A percentile compares a stretch with the other conserved stretches of the same genome.
Evolutionary conservation across 2,113 vertebrate species (phyloP).

Genomic region (Hepsetus odoe): DNA sequence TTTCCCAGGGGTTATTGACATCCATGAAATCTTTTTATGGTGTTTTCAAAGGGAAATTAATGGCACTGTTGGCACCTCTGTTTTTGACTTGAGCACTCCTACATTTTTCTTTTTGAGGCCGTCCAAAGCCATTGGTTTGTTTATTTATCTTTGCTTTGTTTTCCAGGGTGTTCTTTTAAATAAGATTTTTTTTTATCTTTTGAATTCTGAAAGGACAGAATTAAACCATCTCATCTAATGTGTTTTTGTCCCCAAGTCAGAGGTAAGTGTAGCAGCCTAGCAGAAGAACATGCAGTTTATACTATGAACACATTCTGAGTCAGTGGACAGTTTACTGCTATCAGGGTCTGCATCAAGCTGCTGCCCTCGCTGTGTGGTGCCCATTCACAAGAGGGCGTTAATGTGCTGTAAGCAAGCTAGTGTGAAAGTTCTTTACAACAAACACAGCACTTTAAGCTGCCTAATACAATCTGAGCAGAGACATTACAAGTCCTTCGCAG

Average conservation of each 20-base stretch:
- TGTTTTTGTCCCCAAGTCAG: too few species aligned
- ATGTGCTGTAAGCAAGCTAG: conserved; percentile 26
- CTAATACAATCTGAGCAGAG: conserved; percentile 12
- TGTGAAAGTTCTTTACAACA: neutral
- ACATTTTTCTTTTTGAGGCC: conserved; percentile 23
- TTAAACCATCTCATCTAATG: neutral
- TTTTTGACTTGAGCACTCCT: conserved; percentile 59
- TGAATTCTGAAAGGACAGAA: too few species aligned
- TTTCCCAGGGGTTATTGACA: conserved; percentile 67
- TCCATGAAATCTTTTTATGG: conserved; percentile 78
- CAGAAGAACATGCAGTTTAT: too few species aligned
- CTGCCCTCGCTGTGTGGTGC: conserved; percentile 18
- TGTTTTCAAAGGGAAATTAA: conserved; percentile 68
- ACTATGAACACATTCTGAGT: too few species aligned
- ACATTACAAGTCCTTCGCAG: neutral
- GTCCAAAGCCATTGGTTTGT: conserved; percentile 3
- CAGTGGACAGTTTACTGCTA: neutral
- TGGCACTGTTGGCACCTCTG: conserved; percentile 61
- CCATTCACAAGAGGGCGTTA: conserved; percentile 53
- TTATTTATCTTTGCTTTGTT: conserved; percentile 10
- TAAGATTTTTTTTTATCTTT: too few species aligned
- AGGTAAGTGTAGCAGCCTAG: too few species aligned
- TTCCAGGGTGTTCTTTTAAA: too few species aligned
- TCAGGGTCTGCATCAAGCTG: neutral
- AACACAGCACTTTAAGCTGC: neutral